phyloP scores from a whole-genome alignment of 2,113 vertebrate species.

The Phyllopteryx taeniolatus region DNA sequence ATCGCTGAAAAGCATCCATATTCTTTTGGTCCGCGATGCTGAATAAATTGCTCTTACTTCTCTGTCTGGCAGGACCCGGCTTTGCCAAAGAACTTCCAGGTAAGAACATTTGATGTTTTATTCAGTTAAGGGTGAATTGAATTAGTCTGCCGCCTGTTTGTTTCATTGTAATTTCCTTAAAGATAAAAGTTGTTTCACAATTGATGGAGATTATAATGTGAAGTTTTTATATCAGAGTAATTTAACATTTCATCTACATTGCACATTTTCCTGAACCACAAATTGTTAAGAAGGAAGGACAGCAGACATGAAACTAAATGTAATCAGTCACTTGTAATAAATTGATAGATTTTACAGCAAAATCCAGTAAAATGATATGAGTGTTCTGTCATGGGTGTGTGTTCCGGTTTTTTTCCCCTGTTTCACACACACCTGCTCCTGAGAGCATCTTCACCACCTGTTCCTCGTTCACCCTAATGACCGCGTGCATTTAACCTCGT shows the following conservation, averaged over 20 bases:
- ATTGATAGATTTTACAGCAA: neutral
- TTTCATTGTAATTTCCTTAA: neutral
- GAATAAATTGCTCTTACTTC: constrained; percentile 24
- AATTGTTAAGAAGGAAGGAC: too few species aligned
- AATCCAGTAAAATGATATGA: too few species aligned
- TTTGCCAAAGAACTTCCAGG: constrained; percentile 32
- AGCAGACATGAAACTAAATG: too few species aligned
- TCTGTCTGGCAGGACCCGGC: constrained; percentile 25
- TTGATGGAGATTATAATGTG: neutral
- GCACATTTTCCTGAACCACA: too few species aligned
- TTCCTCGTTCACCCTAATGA: too few species aligned
- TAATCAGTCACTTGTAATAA: neutral
- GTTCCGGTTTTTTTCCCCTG: too few species aligned
- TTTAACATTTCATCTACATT: neutral
- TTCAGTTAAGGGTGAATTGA: too few species aligned
- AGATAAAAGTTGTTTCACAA: neutral
- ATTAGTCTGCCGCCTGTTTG: neutral
- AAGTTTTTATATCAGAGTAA: too few species aligned
- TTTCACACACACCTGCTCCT: too few species aligned
- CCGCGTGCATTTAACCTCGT: too few species aligned
- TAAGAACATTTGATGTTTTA: constrained; percentile 23
- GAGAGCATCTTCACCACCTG: too few species aligned
- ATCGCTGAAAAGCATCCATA: neutral
- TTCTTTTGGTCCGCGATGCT: constrained; percentile 15
- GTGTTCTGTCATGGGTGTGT: too few species aligned